Evolutionary conservation across 2,888 invertebrate genomes (phyloP).

Genomic region (Phlogophora meticulosa): DNA sequence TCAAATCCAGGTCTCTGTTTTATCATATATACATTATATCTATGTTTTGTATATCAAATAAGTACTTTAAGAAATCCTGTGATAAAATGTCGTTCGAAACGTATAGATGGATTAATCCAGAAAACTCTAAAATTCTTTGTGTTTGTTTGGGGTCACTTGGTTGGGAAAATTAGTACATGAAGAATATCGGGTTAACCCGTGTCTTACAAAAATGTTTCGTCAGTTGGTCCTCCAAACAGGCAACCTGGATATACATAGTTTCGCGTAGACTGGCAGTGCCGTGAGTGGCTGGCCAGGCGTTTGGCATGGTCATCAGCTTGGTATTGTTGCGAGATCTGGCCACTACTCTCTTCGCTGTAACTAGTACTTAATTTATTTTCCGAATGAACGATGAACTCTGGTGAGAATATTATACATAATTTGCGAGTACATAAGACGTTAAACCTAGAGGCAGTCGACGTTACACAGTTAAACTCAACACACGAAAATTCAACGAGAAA

Average conservation of each 20-base stretch:
- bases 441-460: conserved; percentile 28
- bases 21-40: no score
- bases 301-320: not conserved
- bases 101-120: no score
- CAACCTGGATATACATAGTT: not conserved
- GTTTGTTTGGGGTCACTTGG: no score
- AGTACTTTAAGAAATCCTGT: no score
- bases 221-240: no score
- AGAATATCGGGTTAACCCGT: no score
- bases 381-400: not conserved
- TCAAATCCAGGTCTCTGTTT: no score
- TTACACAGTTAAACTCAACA: conserved; percentile 30
- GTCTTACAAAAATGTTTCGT: no score
- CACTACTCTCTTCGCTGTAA: conserved; percentile 1
- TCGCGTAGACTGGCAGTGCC: not conserved
- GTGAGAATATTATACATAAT: not conserved
- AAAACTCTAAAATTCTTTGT: no score
- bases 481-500: conserved; percentile 53
- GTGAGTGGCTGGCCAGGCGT: not conserved
- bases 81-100: no score
- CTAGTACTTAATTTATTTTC: conserved; percentile 16
- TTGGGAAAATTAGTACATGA: no score
- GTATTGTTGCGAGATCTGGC: conserved; percentile 1
- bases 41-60: no score
- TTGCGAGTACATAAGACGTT: conserved; percentile 3